phyloP scores from a whole-genome alignment of 2,888 invertebrate genomes.

The Drosophila dives region DNA sequence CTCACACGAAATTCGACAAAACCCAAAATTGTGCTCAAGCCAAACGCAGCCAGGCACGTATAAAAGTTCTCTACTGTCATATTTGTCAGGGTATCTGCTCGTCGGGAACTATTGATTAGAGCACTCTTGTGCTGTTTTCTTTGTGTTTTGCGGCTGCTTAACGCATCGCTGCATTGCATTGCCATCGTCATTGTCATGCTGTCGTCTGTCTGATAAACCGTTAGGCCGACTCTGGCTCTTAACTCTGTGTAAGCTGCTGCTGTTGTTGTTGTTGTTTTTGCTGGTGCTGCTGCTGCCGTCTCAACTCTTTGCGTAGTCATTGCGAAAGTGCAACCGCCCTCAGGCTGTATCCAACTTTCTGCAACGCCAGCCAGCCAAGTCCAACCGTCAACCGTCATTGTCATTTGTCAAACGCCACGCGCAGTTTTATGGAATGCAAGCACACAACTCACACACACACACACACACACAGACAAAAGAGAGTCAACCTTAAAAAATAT shows the following conservation, averaged over 20 bases:
- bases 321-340: conserved; percentile 66
- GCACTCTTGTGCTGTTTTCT: conserved; percentile 17
- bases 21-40: not conserved
- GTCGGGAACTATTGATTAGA: not conserved
- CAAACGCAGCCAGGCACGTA: not conserved
- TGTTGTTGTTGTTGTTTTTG: not conserved
- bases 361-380: conserved; percentile 62
- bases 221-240: conserved; percentile 39
- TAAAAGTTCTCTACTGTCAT: not conserved
- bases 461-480: conserved; percentile 21
- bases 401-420: conserved; percentile 67
- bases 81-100: conserved; percentile 2
- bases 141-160: conserved; percentile 51
- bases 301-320: conserved; percentile 40
- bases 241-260: not conserved
- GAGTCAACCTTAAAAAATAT: conserved; percentile 44
- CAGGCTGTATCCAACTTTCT: conserved; percentile 61
- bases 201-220: conserved; percentile 48
- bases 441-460: conserved; percentile 14
- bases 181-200: conserved; percentile 18
- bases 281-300: conserved; percentile 11
- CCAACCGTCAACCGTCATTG: conserved; percentile 64
- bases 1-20: not conserved
- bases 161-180: conserved; percentile 55
- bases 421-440: conserved; percentile 60